Base-by-base conservation (phyloP, 2,888 invertebrate species). In the Pheosia tremula region DNA sequence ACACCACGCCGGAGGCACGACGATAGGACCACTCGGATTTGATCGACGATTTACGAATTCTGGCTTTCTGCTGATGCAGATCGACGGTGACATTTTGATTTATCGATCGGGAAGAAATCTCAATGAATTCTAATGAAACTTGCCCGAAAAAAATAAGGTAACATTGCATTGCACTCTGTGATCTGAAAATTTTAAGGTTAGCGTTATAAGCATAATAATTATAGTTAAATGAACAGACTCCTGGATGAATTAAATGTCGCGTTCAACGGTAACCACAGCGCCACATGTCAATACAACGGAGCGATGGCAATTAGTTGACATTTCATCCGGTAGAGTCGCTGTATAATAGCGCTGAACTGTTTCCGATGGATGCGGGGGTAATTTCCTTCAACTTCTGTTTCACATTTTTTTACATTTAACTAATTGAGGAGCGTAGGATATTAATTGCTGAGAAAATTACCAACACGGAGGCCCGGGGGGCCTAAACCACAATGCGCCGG, bases 401-500 rank as follows among this genome's bases (percentile, higher is more conserved):
- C 78, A 82, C 83, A 82, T 89, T 90, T 89, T 64, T 89, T 90
- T 86, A 82, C 83, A 83, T 87, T 87, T 85, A 81, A 85, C 87
- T 89, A 89, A 90, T 89, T 91, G 85, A 86, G 85, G 83, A 67
- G 80, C 77, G 85, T 87, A 83, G 82, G 81, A 82, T 85, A 90
- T 90, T 90, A 91, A 91, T 91, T 91, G 90, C 87, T 89, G 87
- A 89, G 91, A 89, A 91, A 91, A 91, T 90, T 88, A 85, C 89
- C 74, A 79, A 68, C 75, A 76, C 75, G 72, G 72, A 80, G 70
- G 80, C 84, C 89, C 82, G 80, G 71, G 72, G 85, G 90, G 86
- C 79, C 86, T 85, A 86, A 88, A 85, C 89, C 87, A 89, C 89
- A 90, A 88, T 87, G 86, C 75, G 79, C 78, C 75, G 73, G 79